phyloP scores from a whole-genome alignment of 2,113 vertebrate species.

The Sylvia atricapilla region DNA sequence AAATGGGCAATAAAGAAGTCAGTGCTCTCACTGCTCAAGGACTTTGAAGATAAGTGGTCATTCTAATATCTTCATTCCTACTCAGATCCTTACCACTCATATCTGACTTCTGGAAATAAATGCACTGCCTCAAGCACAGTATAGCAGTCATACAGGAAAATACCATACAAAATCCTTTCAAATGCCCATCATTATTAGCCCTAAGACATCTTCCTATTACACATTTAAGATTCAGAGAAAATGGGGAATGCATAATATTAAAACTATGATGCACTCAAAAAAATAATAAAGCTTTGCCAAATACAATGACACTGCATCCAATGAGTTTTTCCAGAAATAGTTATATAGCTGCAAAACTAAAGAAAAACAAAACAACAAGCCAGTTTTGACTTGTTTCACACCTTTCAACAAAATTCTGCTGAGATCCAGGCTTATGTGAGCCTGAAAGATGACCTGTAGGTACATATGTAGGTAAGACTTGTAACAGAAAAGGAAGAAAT shows the following conservation, averaged over 20 bases:
- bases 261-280: neutral
- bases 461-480: neutral
- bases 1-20: slow-evolving; percentile 59
- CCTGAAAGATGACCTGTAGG: neutral
- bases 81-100: neutral
- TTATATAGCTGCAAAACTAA: neutral
- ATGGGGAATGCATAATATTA: neutral
- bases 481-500: neutral
- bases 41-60: slow-evolving; percentile 58
- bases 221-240: neutral
- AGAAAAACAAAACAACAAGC: neutral
- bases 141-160: neutral
- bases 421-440: neutral
- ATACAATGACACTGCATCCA: neutral
- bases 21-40: slow-evolving; percentile 31
- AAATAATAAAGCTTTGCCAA: neutral
- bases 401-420: neutral
- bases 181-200: neutral
- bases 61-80: slow-evolving; percentile 2
- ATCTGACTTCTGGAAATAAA: slow-evolving; percentile 22
- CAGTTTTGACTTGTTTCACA: neutral
- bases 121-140: neutral
- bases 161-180: neutral
- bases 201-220: neutral
- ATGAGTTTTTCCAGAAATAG: neutral